These are phyloP conservation scores for Drosophila prolongata DNA, from an alignment of 2,888 invertebrate genomes.

Conservation along the genomic window DNA sequence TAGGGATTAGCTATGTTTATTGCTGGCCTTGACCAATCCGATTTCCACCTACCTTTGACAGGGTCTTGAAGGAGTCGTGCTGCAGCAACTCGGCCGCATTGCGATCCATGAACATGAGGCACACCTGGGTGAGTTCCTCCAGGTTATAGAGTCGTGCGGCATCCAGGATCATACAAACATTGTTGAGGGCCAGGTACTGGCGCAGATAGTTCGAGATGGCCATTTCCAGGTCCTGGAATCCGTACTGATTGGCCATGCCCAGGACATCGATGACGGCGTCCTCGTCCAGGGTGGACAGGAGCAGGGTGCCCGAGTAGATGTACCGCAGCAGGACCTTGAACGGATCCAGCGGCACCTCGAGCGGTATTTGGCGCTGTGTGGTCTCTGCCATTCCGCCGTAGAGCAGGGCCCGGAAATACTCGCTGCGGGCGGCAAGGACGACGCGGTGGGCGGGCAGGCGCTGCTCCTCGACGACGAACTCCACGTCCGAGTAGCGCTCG, in stretches of 20 bases:
- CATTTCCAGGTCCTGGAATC: slow-evolving; percentile 95
- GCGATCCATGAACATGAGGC: slow-evolving; percentile 95
- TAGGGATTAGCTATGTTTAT: neutral
- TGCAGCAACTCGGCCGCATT: slow-evolving; percentile 93
- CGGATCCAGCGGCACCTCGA: slow-evolving; percentile 92
- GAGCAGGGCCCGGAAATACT: slow-evolving; percentile 95
- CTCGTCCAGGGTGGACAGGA: slow-evolving; percentile 88
- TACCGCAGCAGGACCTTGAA: slow-evolving; percentile 96
- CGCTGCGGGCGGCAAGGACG: slow-evolving; percentile 96
- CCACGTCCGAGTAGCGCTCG: slow-evolving; percentile 96
- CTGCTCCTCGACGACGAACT: slow-evolving; percentile 92
- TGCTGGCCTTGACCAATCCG: neutral
- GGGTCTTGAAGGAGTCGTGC: slow-evolving; percentile 92
- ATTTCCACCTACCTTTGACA: slow-evolving; percentile 88
- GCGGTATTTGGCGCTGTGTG: slow-evolving; percentile 91
- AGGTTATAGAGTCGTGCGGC: slow-evolving; percentile 91
- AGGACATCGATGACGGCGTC: slow-evolving; percentile 89
- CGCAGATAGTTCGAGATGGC: slow-evolving; percentile 97
- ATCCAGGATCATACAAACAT: slow-evolving; percentile 97
- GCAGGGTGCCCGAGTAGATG: slow-evolving; percentile 95
- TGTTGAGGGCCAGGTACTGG: slow-evolving; percentile 93
- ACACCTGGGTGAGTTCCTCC: slow-evolving; percentile 89
- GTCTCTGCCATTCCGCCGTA: slow-evolving; percentile 92
- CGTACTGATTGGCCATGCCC: slow-evolving; percentile 97
- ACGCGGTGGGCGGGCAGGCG: slow-evolving; percentile 86